phyloP scores from a whole-genome alignment of 2,797 vertebrate genomes.

The Esox masquinongy region DNA sequence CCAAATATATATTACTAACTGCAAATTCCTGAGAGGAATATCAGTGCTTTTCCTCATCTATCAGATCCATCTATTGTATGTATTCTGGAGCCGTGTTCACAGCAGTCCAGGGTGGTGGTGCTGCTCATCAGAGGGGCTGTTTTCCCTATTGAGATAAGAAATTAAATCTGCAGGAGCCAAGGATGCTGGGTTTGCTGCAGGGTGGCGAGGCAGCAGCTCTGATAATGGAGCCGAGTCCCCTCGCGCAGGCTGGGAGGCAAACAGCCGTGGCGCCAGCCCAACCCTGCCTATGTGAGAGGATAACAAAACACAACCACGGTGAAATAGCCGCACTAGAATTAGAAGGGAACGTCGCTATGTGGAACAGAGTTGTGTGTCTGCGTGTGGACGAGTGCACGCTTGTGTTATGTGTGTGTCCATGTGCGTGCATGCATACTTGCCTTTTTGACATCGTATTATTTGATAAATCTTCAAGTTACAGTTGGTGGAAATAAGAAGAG shows the following conservation, averaged over 20 bases:
- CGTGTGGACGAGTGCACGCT: neutral
- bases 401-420: neutral
- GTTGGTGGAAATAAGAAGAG: neutral
- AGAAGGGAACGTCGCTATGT: conserved; percentile 30
- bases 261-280: conserved; percentile 66
- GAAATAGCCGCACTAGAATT: conserved; percentile 16
- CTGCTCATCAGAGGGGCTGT: conserved; percentile 62
- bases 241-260: conserved; percentile 70
- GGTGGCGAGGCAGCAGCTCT: conserved; percentile 66
- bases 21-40: conserved; percentile 32
- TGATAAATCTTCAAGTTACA: neutral
- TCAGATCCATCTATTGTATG: conserved; percentile 51
- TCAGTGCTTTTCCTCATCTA: conserved; percentile 29
- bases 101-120: conserved; percentile 56
- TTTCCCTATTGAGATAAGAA: conserved; percentile 71
- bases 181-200: conserved; percentile 73
- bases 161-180: conserved; percentile 71
- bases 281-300: conserved; percentile 59
- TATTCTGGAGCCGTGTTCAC: conserved; percentile 50
- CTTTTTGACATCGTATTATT: neutral
- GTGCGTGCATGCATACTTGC: neutral
- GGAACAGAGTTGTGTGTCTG: neutral
- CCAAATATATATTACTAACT: conserved; percentile 31
- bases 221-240: conserved; percentile 73
- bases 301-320: conserved; percentile 43